Base-by-base conservation (phyloP, 2,888 invertebrate genomes). In the Protodeltote pygarga region DNA sequence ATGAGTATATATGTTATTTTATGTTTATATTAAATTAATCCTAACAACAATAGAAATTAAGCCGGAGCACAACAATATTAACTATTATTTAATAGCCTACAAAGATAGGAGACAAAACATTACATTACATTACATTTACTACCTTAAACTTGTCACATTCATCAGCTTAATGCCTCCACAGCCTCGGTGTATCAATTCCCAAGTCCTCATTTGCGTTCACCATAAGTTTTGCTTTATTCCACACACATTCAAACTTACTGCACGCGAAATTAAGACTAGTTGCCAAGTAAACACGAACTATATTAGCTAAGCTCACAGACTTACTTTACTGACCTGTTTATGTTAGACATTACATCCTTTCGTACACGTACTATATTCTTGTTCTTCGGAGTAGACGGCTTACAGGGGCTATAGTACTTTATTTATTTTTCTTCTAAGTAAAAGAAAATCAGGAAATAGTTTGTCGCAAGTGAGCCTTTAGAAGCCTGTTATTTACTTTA, bases 171-270 rank as follows among this genome's bases (percentile, higher is more conserved):
- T 71, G 50, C 65, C 48, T 50, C 52, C 57, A 62, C 51, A 62
- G 46, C 58, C 48, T 46, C 52, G 10, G 25, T 58, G 49, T 52
- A 64, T 71, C 72, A 75, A 75, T 75, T 71, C 73, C 72, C 65
- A 78, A 78, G 72, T 81, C 71, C 81, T 87, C 82, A 86, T 90
- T 89, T 89, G 82, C 80, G 79, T 81, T 77, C 66, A 75, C 82
- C 75, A 82, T 89, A 88, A 80, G 77, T 89, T 87, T 77, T 77
- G 75, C 78, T 91, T 88, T 85, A 74, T 76, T 60, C 66, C 68
- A 64, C 66, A 71, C 65, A 71, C 68, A 66, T 76, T 73, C 69
- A 66, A 65, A 60, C 73, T 71, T 71, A 66, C 69, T 75, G 68
- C 78, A 78, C 66, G 72, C 72, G 41, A 85, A 86, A 90, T 85